Evolutionary conservation across 2,113 vertebrate genomes (phyloP), one percentile per base, ranked within the genome.

Genomic region (Cynopterus brachyotis): DNA sequence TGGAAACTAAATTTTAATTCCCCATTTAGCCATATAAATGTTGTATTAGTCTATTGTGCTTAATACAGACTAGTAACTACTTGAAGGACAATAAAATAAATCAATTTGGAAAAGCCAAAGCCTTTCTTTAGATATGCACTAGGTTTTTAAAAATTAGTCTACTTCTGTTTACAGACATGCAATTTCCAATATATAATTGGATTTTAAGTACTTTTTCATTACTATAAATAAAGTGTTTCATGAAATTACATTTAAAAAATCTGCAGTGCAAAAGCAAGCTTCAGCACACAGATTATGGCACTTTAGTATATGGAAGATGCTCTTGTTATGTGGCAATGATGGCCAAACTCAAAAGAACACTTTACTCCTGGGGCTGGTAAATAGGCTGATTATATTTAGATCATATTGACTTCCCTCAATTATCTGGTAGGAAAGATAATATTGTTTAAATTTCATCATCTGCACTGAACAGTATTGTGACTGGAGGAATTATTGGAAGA

Each of bases 171-270:
- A 96, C 70, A 96, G 90, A 96, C 73, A 90, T 55, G 70, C 47
- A 88, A 85, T 97, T 97, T 96, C 42, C 70, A 97, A 26, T 60
- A 95, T 32, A 30, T 88, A 96, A 97, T 89, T 96, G 76, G 91
- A 84, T 96, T 96, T 96, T 97, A 96, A 97, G 35, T 92, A 75
- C 62, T 88, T 89, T 96, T 97, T 95, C 80, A 70, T 91, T 66
- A 78, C 84, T 96, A 96, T 96, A 50, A 50, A 50, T 16, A 16
- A 97, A 95, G 64, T 94, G 95, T 78, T 94, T 88, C 53, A 81
- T 82, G 84, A 84, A 97, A 86, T 96, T 96, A 96, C 55, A 67
- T 0, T 0, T 88, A 86, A 82, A 88, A 94, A 92, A 57, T 90
- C 69, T 84, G 16, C 72, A 69, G 66, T 79, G 59, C 64, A 73